phyloP scores from a whole-genome alignment of 2,113 vertebrate genomes.

The Equus przewalskii region DNA sequence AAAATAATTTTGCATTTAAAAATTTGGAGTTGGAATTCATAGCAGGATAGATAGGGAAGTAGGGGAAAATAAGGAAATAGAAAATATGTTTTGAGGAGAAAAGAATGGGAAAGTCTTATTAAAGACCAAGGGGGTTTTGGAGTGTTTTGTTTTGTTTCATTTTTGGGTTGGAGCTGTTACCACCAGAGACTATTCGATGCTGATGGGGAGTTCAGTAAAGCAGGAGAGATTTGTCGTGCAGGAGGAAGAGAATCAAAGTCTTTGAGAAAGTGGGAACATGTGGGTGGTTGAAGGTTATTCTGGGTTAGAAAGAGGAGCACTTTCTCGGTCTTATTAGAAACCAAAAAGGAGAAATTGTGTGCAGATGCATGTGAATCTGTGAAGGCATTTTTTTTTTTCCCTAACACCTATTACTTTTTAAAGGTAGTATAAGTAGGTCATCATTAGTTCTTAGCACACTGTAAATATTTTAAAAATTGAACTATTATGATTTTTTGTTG shows the following conservation, averaged over 20 bases:
- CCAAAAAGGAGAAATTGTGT: not conserved
- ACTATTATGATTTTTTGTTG: not conserved
- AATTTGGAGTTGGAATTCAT: not conserved
- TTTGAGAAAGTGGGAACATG: not conserved
- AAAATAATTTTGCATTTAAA: not conserved
- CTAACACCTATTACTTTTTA: not conserved
- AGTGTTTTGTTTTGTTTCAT: not conserved
- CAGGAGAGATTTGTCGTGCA: not conserved
- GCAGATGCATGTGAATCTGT: not conserved
- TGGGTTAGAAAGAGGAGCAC: not conserved
- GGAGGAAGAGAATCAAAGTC: not conserved
- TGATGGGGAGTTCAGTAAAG: not conserved
- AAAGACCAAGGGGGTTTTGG: not conserved
- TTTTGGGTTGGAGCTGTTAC: not conserved
- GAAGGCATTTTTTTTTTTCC: not conserved
- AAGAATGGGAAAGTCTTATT: not conserved
- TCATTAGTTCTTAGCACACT: not conserved
- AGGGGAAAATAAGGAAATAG: not conserved
- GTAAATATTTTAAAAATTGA: not conserved
- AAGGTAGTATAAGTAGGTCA: not conserved
- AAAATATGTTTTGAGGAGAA: not conserved
- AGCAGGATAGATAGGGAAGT: not conserved
- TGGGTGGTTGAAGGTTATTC: not conserved
- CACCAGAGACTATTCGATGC: not conserved
- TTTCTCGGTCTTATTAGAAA: not conserved